Conservation (phyloP, 2,888 invertebrate genomes). For the Pristionchus exspectatus region DNA sequence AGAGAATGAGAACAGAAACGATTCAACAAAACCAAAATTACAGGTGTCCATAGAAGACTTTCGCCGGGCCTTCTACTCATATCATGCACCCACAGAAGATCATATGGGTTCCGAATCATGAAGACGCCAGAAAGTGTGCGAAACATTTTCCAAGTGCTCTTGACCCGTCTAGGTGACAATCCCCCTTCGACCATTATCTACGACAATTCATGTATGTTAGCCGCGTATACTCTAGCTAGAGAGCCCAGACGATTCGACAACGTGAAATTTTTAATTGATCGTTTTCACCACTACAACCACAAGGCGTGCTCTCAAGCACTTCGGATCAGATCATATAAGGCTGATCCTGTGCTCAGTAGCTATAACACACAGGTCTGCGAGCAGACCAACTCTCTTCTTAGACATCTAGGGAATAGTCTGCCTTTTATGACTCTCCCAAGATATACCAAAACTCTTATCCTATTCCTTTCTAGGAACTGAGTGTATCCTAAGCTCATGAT, state of each 20-base stretch:
- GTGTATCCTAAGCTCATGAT: too few relatives aligned
- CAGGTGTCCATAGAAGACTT: background rate
- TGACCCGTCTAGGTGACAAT: background rate
- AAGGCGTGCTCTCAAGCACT: background rate
- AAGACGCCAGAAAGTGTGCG: background rate
- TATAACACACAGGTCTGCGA: slow-evolving; percentile 17
- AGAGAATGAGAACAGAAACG: too few relatives aligned
- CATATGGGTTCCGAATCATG: background rate
- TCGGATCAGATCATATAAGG: background rate
- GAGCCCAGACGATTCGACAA: background rate
- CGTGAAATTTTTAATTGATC: background rate
- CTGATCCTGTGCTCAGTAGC: background rate
- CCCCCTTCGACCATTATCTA: background rate
- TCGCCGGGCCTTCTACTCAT: background rate
- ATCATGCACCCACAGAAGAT: background rate
- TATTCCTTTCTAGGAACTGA: too few relatives aligned
- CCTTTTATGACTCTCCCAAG: too few relatives aligned
- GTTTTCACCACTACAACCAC: slow-evolving; percentile 26
- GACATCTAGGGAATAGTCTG: too few relatives aligned
- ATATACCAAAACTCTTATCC: too few relatives aligned
- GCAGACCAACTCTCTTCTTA: too few relatives aligned
- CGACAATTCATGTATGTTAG: too few relatives aligned
- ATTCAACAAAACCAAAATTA: background rate
- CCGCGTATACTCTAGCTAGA: background rate
- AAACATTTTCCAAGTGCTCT: background rate